Base-by-base conservation (phyloP, 1,140 invertebrate genomes). In the Dinoponera quadriceps region DNA sequence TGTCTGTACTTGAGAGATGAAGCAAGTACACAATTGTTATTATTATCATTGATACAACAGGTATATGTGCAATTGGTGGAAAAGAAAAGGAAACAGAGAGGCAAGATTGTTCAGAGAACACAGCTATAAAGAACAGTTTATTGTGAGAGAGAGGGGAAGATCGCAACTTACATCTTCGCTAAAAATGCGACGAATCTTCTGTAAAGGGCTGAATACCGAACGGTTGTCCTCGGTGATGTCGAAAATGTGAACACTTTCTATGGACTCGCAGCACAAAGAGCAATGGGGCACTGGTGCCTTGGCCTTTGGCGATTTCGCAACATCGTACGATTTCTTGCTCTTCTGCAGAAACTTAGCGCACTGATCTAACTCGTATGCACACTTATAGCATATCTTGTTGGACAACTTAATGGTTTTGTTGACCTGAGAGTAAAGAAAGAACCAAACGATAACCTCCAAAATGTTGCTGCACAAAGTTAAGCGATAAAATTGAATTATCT, bases 321-420 rank as follows among this genome's bases (percentile, higher is more conserved):
- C 18, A 18, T 85, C 83, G 51, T 60, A 71, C 16, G 86, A 73
- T 9, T 83, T 51, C 81, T 88, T 92, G 33, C 89, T 91, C 27
- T 92, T 94, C 20, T 91, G 72, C n/a, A 94, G 62, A 90, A 94
- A 94, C n/a, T 85, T 81, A 7, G 83, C 87, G 25, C 93, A 94
- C 66, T 93, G 91, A 11, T 92, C 90, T 22, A 94, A 87, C 66
- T 94, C 94, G n/a, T 91, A 94, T 16, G 90, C 93, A 84, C 94
- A 94, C 75, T 94, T 94, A 63, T 94, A 91, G 83, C 94, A 94
- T 55, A 94, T 88, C 44, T 93, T 59, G 62, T 90, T 22, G 84
- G 82, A 90, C 11, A 88, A 49, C 25, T 80, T 83, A 59, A 29
- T 93, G 81, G 75, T 72, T 25, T 90, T 48, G 13, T 20, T 65